Conservation (phyloP, 2,113 vertebrate genomes). For the Gopherus evgoodei region DNA sequence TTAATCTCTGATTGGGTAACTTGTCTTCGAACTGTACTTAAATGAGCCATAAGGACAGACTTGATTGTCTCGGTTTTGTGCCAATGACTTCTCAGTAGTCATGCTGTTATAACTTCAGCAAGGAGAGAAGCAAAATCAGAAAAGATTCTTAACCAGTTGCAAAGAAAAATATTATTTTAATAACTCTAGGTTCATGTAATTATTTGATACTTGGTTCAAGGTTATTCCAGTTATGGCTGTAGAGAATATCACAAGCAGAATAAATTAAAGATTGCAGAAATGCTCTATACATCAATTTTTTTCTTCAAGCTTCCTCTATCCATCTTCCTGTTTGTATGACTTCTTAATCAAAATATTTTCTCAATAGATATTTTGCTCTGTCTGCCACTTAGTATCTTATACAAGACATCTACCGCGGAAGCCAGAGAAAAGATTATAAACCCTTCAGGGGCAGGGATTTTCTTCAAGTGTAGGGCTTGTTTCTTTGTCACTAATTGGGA, state of each 20-base stretch:
- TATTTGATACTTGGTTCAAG: rapidly evolving
- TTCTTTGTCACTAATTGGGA: background rate
- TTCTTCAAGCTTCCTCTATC: background rate
- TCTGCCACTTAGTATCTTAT: background rate
- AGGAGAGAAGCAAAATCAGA: background rate
- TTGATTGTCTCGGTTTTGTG: background rate
- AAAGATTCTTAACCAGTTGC: background rate
- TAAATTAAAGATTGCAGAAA: background rate
- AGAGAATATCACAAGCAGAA: background rate
- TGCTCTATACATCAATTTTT: rapidly evolving
- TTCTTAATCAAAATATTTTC: background rate
- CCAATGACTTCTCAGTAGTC: background rate
- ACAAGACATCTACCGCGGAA: background rate
- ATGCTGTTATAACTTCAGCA: background rate
- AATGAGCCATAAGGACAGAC: background rate
- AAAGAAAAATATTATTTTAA: background rate
- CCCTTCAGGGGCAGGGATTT: background rate
- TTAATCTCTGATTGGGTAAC: background rate
- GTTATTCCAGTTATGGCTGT: background rate
- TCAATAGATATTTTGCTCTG: background rate
- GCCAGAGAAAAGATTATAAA: rapidly evolving
- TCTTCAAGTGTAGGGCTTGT: too few relatives aligned
- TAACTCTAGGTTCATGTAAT: rapidly evolving
- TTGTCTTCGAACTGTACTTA: background rate
- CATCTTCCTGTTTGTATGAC: background rate